Conservation (phyloP, 2,888 invertebrate genomes). For the Eurytoma californica region DNA sequence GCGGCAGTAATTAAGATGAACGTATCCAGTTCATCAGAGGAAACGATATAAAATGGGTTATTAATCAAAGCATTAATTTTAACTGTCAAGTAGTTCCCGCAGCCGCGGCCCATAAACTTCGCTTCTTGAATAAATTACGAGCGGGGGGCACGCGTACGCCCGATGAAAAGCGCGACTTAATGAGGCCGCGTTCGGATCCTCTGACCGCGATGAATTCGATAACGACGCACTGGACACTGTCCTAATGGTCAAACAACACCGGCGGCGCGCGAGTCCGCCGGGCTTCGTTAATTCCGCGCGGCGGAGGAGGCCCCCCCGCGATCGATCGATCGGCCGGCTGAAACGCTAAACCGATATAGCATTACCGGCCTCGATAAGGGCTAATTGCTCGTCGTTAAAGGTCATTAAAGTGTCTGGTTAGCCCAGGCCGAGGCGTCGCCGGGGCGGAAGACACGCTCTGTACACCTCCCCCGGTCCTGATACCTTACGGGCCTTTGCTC, state of each 20-base stretch:
- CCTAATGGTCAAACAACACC: slow-evolving; percentile 68
- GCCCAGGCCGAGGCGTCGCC: slow-evolving; percentile 20
- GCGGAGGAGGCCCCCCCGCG: slow-evolving; percentile 29
- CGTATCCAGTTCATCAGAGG: no score
- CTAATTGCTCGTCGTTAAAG: slow-evolving; percentile 73
- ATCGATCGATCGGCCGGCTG: slow-evolving; percentile 55
- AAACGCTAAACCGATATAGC: slow-evolving; percentile 65
- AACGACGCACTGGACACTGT: slow-evolving; percentile 50
- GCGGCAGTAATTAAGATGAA: no score
- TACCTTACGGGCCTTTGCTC: neutral
- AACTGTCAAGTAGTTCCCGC: no score
- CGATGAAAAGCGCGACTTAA: neutral
- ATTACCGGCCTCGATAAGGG: slow-evolving; percentile 65
- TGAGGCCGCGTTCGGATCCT: no score
- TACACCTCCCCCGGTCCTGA: slow-evolving; percentile 1
- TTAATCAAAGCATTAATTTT: no score
- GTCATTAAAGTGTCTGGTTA: slow-evolving; percentile 74
- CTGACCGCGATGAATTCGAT: slow-evolving; percentile 43
- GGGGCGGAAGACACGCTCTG: slow-evolving; percentile 5
- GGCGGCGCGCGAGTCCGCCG: slow-evolving; percentile 19
- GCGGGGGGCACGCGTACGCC: neutral
- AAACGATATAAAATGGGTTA: no score
- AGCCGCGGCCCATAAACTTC: neutral
- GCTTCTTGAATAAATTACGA: slow-evolving; percentile 14
- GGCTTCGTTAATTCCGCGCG: slow-evolving; percentile 47